These are phyloP conservation scores for Brachionus sp. DNA, from an alignment of 1,140 invertebrate genomes.

Conservation along the genomic window DNA sequence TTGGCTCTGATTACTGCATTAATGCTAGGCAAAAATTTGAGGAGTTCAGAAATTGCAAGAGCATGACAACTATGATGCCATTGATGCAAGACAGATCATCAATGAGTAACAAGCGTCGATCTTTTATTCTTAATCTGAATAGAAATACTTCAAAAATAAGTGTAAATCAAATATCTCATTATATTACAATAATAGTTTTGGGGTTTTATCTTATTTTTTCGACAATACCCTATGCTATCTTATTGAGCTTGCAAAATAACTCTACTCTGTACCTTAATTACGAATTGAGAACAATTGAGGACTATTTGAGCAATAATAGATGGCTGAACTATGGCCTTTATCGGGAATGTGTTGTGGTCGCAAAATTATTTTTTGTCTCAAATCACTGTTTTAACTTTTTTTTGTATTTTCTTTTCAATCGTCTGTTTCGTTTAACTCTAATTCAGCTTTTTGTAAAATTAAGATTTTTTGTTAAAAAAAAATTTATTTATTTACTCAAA, in stretches of 20 bases:
- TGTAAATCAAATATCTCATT: slow-evolving; percentile 19
- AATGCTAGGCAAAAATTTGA: neutral
- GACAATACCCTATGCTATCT: slow-evolving; percentile 11
- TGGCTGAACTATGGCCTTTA: neutral
- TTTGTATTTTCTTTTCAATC: slow-evolving; percentile 24
- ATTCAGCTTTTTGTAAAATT: slow-evolving; percentile 1
- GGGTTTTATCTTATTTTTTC: slow-evolving; percentile 28
- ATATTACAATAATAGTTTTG: slow-evolving; percentile 2
- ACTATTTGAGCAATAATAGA: neutral
- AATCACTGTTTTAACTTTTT: slow-evolving; percentile 36
- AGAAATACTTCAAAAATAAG: slow-evolving; percentile 5
- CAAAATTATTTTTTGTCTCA: slow-evolving; percentile 10
- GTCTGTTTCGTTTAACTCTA: slow-evolving; percentile 9
- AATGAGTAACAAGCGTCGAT: neutral
- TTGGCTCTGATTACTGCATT: neutral
- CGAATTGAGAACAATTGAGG: neutral
- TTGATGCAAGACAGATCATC: neutral
- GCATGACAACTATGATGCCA: neutral
- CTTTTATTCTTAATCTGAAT: neutral
- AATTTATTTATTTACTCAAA: neutral
- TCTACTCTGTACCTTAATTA: neutral
- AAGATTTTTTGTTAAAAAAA: neutral
- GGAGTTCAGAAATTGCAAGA: neutral
- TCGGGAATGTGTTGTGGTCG: neutral
- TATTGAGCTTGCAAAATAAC: slow-evolving; percentile 18